These are phyloP conservation scores for Ceyx margarethae DNA, from an alignment of 2,113 vertebrate genomes.

Conservation along the genomic window DNA sequence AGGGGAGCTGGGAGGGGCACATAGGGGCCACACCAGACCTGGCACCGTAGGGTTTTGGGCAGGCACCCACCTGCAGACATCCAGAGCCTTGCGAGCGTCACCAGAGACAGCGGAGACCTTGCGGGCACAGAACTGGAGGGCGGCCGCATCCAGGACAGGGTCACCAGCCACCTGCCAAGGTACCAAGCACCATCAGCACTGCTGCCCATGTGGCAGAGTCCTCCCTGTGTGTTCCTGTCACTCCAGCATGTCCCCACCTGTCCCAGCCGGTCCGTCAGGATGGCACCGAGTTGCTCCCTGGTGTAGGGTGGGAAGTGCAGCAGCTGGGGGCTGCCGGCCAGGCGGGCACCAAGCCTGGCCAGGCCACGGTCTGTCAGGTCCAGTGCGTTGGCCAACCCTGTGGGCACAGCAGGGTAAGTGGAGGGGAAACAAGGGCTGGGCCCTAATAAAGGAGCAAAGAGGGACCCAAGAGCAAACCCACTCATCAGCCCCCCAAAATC, in stretches of 20 bases:
- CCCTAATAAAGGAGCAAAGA: background rate
- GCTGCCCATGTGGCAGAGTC: accelerated
- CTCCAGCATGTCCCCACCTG: constrained; percentile 70
- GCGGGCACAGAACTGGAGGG: constrained; percentile 93
- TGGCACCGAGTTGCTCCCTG: constrained; percentile 83
- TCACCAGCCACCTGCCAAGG: constrained; percentile 78
- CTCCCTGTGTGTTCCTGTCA: accelerated
- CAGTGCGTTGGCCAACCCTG: constrained; percentile 92
- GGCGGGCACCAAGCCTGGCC: constrained; percentile 79
- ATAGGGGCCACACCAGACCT: background rate
- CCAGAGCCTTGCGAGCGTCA: constrained; percentile 91
- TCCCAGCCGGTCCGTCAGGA: constrained; percentile 85
- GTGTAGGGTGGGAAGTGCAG: constrained; percentile 90
- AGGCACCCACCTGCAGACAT: constrained; percentile 88
- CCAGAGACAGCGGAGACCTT: constrained; percentile 93
- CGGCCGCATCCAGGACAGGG: constrained; percentile 80
- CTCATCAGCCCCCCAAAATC: accelerated
- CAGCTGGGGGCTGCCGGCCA: constrained; percentile 78
- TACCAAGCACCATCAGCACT: accelerated
- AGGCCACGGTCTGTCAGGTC: constrained; percentile 92
- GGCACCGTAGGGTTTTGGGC: background rate
- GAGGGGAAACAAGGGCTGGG: background rate
- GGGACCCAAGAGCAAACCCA: background rate
- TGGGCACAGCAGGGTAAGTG: accelerated
- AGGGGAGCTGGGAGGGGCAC: background rate